Conservation (phyloP, 2,113 vertebrate genomes). For the Chaenocephalus aceratus region DNA sequence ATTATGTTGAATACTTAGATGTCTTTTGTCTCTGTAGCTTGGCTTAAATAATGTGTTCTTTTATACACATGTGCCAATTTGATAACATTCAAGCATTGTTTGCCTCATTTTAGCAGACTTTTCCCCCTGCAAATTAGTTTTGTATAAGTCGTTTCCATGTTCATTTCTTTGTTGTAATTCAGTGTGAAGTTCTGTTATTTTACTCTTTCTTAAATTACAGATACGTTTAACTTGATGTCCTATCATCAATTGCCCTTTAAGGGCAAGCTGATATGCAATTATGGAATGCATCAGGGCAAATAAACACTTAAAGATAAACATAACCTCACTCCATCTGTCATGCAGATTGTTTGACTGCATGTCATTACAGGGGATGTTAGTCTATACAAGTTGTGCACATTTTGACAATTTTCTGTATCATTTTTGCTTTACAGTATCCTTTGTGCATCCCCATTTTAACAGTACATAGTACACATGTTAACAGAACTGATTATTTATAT, state of each 20-base stretch:
- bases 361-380: neutral
- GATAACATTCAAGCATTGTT: conserved; percentile 34
- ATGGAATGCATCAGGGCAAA: neutral
- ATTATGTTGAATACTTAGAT: conserved; percentile 11
- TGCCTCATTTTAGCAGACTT: conserved; percentile 33
- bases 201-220: neutral
- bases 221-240: neutral
- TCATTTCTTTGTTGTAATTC: too few species aligned
- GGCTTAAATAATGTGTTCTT: conserved; percentile 43
- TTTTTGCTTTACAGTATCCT: neutral
- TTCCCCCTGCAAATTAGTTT: neutral
- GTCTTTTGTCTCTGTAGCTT: conserved; percentile 36
- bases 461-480: neutral
- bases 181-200: neutral
- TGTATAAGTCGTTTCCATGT: too few species aligned
- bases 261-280: neutral
- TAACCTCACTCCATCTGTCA: neutral
- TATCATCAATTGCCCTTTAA: neutral
- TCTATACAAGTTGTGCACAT: neutral
- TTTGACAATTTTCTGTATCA: neutral
- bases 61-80: conserved; percentile 42
- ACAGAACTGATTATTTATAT: neutral
- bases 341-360: neutral
- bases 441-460: neutral
- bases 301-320: neutral